These are phyloP conservation scores for Dastarcus helophoroides DNA, from an alignment of 2,888 invertebrate species.

Conservation along the genomic window DNA sequence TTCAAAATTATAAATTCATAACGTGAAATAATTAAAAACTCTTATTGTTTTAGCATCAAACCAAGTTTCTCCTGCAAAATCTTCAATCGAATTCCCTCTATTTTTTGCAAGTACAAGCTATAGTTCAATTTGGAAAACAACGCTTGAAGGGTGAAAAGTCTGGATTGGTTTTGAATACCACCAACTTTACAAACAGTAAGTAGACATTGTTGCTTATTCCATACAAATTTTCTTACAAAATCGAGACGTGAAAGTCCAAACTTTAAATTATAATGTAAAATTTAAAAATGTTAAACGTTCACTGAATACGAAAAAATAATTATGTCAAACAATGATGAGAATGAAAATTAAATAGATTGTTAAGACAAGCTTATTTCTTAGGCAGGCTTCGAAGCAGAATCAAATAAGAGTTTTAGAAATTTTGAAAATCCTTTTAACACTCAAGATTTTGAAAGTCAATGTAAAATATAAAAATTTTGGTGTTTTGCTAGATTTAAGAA, in stretches of 20 bases:
- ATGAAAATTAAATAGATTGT: no score
- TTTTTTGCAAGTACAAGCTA: conserved; percentile 68
- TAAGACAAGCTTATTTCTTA: no score
- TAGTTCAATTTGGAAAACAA: conserved; percentile 55
- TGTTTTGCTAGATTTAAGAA: no score
- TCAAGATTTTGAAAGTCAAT: no score
- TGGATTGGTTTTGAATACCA: conserved; percentile 60
- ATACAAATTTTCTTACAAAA: conserved; percentile 5
- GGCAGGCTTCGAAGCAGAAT: no score
- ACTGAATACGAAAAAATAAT: background rate
- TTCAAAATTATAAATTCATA: no score
- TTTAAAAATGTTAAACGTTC: background rate
- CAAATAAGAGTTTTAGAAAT: no score
- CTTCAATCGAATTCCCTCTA: conserved; percentile 59
- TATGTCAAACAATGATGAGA: background rate
- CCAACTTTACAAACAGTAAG: conserved; percentile 38
- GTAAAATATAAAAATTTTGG: no score
- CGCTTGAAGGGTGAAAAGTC: conserved; percentile 60
- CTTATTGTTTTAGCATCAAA: conserved; percentile 45
- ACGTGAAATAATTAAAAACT: no score
- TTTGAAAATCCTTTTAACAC: no score
- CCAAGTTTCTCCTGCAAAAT: conserved; percentile 51
- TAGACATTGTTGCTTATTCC: no score
- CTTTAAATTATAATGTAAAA: background rate
- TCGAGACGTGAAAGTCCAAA: no score